These are phyloP conservation scores for human DNA, from an alignment of 2,113 vertebrate species.

Conservation along the genomic window GRCh38 chr1:55386001-55386500, in stretches of 20 bases:
- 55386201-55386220: background rate
- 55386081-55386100: background rate
- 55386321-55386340: background rate
- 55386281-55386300: background rate
- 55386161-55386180: no score
- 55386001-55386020: background rate
- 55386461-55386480: background rate
- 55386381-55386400: rapidly evolving
- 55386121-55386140: rapidly evolving
- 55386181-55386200: no score
- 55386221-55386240: background rate
- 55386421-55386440: background rate
- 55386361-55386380: no score
- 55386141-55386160: rapidly evolving
- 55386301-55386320: background rate
- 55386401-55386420: background rate
- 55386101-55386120: background rate
- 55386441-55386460: background rate
- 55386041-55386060: background rate
- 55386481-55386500: background rate
- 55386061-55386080: background rate
- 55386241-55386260: background rate
- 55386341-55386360: background rate
- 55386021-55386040: no score
- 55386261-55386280: constrained; percentile 5